A percentile compares a stretch with the other conserved stretches of the same genome.
These are phyloP conservation scores for Hippopotamyrus pictus DNA, from an alignment of 2,797 vertebrate species.

Conservation along the genomic window DNA sequence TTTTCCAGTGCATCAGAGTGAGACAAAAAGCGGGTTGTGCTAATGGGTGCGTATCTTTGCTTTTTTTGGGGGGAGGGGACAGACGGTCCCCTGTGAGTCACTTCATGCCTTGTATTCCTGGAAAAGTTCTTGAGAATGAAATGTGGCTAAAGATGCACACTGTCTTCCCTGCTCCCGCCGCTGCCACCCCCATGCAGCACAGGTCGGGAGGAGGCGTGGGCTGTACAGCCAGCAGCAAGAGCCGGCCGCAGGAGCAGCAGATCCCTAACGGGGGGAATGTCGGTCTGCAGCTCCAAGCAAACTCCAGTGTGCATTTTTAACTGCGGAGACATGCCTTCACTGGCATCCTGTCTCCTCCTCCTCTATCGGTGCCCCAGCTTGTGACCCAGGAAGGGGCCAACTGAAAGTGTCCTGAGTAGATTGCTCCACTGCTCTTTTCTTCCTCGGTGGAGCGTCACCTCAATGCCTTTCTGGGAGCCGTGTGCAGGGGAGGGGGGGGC, in stretches of 20 bases:
- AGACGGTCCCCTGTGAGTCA: neutral
- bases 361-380: slow-evolving; percentile 25
- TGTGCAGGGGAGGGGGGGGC: slow-evolving; percentile 29
- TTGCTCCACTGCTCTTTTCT: slow-evolving; percentile 41
- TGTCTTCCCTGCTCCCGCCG: slow-evolving; percentile 32
- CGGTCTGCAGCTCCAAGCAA: neutral
- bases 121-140: neutral
- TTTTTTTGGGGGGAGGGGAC: neutral
- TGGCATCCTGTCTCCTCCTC: slow-evolving; percentile 22
- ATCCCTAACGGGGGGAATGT: slow-evolving; percentile 15
- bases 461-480: neutral
- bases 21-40: neutral
- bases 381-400: neutral
- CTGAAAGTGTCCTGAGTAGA: slow-evolving; percentile 55
- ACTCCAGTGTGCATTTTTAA: slow-evolving; percentile 19
- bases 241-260: slow-evolving; percentile 15
- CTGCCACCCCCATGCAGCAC: slow-evolving; percentile 4
- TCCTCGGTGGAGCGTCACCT: slow-evolving; percentile 27
- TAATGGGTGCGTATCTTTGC: neutral
- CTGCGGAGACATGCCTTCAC: slow-evolving; percentile 16
- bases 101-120: slow-evolving; percentile 8
- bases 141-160: slow-evolving; percentile 6
- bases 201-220: slow-evolving; percentile 50
- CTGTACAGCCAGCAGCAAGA: slow-evolving; percentile 60
- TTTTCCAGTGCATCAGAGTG: neutral